phyloP scores from a whole-genome alignment of 2,113 vertebrate species.

The Chaetura pelagica region DNA sequence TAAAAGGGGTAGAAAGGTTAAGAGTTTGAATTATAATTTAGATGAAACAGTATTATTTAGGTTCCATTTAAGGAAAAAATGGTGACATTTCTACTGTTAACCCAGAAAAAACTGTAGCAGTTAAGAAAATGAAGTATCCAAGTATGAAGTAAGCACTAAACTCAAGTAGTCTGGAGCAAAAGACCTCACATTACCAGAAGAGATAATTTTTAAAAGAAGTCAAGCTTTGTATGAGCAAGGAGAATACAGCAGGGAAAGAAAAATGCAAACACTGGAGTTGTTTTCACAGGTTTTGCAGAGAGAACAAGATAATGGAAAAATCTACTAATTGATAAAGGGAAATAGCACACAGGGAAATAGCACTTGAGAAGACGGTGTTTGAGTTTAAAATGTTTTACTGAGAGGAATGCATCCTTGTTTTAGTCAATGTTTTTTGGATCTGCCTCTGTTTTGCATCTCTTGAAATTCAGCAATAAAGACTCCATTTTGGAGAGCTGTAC shows the following conservation, averaged over 20 bases:
- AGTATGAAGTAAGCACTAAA: neutral
- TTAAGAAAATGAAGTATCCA: neutral
- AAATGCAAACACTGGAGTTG: neutral
- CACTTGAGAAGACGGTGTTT: neutral
- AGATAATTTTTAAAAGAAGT: neutral
- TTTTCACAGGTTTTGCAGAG: neutral
- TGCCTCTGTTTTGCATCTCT: neutral
- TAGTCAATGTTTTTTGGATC: accelerated
- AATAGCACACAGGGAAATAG: neutral
- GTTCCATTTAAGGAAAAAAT: neutral
- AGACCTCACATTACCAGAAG: neutral
- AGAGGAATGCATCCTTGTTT: neutral
- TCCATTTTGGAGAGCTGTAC: neutral
- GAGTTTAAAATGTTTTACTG: neutral
- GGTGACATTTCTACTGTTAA: neutral
- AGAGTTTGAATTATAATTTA: neutral
- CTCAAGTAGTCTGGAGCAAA: neutral
- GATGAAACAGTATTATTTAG: neutral
- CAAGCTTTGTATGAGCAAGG: neutral
- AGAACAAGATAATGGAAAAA: neutral
- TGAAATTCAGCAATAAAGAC: neutral
- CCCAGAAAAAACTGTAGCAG: neutral
- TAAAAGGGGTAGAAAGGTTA: neutral
- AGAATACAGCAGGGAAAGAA: neutral
- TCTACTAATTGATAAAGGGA: neutral